These are phyloP conservation scores for Eolophus roseicapilla DNA, from an alignment of 2,113 vertebrate genomes.

Conservation along the genomic window DNA sequence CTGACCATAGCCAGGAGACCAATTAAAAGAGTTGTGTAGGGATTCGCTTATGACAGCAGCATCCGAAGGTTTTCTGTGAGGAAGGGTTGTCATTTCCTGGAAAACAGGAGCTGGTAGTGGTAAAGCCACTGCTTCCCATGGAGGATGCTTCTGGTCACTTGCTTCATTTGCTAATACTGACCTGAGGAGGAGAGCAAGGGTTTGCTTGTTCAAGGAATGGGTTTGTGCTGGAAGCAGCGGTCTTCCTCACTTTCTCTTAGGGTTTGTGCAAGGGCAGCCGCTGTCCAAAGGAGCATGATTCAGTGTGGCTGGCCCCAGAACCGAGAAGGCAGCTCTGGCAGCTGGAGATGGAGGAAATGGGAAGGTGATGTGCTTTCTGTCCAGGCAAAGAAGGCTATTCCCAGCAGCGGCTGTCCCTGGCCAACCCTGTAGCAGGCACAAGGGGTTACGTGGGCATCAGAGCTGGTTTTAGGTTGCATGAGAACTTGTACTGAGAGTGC, in stretches of 20 bases:
- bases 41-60: neutral
- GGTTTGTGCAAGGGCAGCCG: neutral
- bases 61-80: neutral
- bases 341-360: neutral
- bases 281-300: neutral
- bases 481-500: neutral
- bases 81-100: neutral
- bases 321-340: neutral
- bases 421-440: neutral
- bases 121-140: neutral
- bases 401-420: neutral
- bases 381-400: neutral
- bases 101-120: neutral
- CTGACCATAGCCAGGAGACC: neutral
- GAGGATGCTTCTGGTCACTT: neutral
- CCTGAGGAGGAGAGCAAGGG: neutral
- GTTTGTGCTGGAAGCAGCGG: neutral
- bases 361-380: accelerated
- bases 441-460: neutral
- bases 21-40: neutral
- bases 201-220: neutral
- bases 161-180: neutral
- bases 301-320: neutral
- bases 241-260: neutral
- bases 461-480: neutral